Evolutionary conservation across 1,140 invertebrate genomes (phyloP), one percentile per base, ranked within the genome.

Genomic region (Agrilus planipennis): DNA sequence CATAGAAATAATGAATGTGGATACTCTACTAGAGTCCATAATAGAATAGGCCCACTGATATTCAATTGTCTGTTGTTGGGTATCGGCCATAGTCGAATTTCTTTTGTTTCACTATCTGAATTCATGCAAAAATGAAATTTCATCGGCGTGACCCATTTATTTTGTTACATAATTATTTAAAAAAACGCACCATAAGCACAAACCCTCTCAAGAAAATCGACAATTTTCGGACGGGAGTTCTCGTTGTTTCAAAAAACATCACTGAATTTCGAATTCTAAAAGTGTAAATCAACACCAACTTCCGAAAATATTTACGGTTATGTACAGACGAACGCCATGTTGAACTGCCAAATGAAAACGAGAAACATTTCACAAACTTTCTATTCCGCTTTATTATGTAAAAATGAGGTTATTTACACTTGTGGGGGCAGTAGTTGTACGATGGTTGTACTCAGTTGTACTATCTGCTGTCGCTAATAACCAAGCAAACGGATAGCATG

Each of bases 1-100:
- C 71, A 97, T 95, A 41, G 91, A 94, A 64, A 97, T 96, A 47
- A 95, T 73, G 69, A 94, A 96, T 48, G 92, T 96, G 31, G 91
- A 95, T 31, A 97, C 85, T 53, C 91, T 73, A 41, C 88, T 92
- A 28, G 91, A 94, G 72, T 96, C 92, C 81, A 96, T 89, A 58
- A 95, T 87, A 55, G 88, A 87, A 62, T 92, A 91, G 34, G 87
- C 88, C 88, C 88, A 77, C 55, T 78, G 76, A 54, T 77, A 73
- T 60, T 77, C 75, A 48, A 62, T 50, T 32, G 57, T 60, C 50
- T 59, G 58, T 21, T 41, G 44, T 34, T 54, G 45, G 1, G 18
- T 41, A 19, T 39, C 41, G 23, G 36, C 30, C 40, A 42, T 42
- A 29, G 15, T 15, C 28, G 28, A 11, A 11, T n/a, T 29, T 15